These are phyloP conservation scores for Conopomorpha cramerella DNA, from an alignment of 1,140 invertebrate genomes.

Conservation along the genomic window DNA sequence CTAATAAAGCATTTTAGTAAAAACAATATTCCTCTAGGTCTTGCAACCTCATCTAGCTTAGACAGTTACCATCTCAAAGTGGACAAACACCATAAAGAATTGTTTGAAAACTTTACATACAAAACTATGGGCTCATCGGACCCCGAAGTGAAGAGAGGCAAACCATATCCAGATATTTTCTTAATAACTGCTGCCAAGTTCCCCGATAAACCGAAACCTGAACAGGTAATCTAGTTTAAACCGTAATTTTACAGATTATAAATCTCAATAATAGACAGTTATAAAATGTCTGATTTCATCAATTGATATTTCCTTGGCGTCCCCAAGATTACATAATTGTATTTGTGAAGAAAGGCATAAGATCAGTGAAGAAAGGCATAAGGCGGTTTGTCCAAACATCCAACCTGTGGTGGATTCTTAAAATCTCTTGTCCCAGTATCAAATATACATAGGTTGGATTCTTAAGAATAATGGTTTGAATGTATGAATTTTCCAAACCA, in stretches of 20 bases:
- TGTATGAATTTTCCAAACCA: no score
- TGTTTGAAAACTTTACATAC: conserved; percentile 69
- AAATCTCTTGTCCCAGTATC: no score
- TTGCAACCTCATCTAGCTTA: conserved; percentile 75
- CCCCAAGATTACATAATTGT: no score
- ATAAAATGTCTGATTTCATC: no score
- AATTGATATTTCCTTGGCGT: no score
- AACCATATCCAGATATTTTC: conserved; percentile 81
- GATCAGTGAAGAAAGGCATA: no score
- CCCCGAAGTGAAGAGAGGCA: conserved; percentile 74
- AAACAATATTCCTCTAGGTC: conserved; percentile 69
- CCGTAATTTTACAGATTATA: conserved; percentile 3
- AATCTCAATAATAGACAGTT: no score
- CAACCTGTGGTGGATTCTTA: no score
- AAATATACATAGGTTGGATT: no score
- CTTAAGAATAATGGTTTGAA: no score
- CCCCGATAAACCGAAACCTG: conserved; percentile 60
- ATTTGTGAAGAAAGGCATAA: no score
- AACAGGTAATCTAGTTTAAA: conserved; percentile 38
- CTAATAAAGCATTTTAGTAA: conserved; percentile 70
- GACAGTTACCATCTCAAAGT: conserved; percentile 70
- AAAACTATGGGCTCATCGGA: conserved; percentile 73
- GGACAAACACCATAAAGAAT: conserved; percentile 66
- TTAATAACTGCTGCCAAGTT: conserved; percentile 73
- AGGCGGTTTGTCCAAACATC: no score